A percentile compares a stretch with the other conserved stretches of the same genome.
phyloP scores from a whole-genome alignment of 2,888 invertebrate genomes.

The Rotaria socialis region DNA sequence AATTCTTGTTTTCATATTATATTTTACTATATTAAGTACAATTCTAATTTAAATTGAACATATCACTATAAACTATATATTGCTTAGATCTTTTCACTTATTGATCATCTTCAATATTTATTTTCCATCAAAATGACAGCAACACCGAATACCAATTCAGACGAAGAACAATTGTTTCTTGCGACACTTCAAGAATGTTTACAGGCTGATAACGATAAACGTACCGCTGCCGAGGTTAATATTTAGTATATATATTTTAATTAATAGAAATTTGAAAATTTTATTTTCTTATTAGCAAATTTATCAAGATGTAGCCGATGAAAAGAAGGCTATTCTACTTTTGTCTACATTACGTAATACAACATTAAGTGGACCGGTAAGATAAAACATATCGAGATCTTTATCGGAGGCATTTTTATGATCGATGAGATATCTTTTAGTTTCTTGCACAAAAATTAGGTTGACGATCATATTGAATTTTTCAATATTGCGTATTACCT shows the following conservation, averaged over 20 bases:
- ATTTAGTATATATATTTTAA: background rate
- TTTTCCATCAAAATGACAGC: background rate
- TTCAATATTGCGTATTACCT: too few species aligned
- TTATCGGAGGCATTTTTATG: too few species aligned
- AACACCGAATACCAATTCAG: background rate
- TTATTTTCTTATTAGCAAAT: background rate
- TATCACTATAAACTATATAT: background rate
- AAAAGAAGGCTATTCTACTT: background rate
- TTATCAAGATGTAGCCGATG: background rate
- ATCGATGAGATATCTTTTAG: too few species aligned
- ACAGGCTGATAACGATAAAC: background rate
- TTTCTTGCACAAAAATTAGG: too few species aligned
- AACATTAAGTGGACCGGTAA: background rate
- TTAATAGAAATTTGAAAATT: background rate
- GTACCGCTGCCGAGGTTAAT: background rate
- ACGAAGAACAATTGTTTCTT: background rate
- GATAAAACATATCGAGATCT: background rate
- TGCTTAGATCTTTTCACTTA: background rate
- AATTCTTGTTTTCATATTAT: background rate
- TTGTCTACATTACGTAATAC: background rate
- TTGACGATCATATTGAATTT: too few species aligned
- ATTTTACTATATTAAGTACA: background rate
- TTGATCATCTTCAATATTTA: background rate
- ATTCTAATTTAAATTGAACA: too few species aligned
- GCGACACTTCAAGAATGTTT: constrained; percentile 2